Evolutionary conservation across 2,113 vertebrate genomes (phyloP).

Genomic region (Numida meleagris): DNA sequence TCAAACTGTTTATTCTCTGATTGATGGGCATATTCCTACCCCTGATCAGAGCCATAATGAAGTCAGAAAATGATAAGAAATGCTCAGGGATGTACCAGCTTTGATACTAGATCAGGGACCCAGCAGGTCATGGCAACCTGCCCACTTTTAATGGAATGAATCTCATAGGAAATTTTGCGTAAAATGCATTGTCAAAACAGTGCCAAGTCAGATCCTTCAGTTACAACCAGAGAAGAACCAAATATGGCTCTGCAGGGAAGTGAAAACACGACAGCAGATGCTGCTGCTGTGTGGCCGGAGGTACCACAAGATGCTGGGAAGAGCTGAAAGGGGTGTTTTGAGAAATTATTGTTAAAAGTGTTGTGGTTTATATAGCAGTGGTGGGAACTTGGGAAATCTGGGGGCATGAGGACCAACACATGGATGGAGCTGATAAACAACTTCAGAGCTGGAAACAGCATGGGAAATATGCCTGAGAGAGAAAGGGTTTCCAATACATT

Average conservation of each 20-base stretch:
- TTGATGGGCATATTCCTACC: background rate
- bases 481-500: background rate
- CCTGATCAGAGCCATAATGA: background rate
- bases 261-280: background rate
- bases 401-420: accelerated
- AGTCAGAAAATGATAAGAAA: constrained; percentile 14
- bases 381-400: background rate
- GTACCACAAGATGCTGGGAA: background rate
- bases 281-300: background rate
- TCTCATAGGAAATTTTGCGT: constrained; percentile 60
- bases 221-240: background rate
- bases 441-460: background rate
- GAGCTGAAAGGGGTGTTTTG: background rate
- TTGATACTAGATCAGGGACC: constrained; percentile 19
- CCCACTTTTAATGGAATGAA: constrained; percentile 60
- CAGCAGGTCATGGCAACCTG: constrained; percentile 58
- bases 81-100: background rate
- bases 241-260: constrained; percentile 21
- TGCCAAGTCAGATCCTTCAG: constrained; percentile 23
- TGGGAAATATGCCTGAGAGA: background rate
- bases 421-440: background rate
- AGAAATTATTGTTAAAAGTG: background rate
- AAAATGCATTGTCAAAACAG: constrained; percentile 60
- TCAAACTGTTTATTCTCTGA: background rate
- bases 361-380: background rate